phyloP scores from a whole-genome alignment of 2,888 invertebrate genomes.

The Leptopilina syphax region DNA sequence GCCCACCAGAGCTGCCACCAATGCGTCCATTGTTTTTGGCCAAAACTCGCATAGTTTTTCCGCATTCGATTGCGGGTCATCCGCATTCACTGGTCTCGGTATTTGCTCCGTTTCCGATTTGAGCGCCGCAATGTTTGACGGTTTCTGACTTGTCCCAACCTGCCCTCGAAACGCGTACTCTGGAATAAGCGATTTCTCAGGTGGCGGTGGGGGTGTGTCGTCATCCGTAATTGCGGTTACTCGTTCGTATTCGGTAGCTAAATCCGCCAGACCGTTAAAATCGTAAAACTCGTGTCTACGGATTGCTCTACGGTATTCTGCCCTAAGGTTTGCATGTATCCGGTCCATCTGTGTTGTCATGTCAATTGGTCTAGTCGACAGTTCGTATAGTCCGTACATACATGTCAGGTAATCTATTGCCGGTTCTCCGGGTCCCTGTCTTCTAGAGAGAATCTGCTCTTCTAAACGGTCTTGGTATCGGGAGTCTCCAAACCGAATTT shows the following conservation, averaged over 20 bases:
- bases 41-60: no score
- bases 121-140: no score
- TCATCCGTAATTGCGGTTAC: not conserved
- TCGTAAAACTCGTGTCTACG: not conserved
- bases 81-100: no score
- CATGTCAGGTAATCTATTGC: slow-evolving; percentile 35
- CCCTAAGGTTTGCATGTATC: slow-evolving; percentile 41
- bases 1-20: no score
- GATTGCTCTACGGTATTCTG: slow-evolving; percentile 23
- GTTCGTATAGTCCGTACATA: slow-evolving; percentile 18
- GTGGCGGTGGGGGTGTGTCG: not conserved
- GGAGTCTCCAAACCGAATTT: not conserved
- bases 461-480: no score
- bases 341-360: slow-evolving; percentile 41
- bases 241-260: not conserved
- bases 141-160: no score
- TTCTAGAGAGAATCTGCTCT: no score
- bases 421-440: slow-evolving; percentile 9
- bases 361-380: slow-evolving; percentile 13
- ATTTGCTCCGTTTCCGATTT: no score
- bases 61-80: no score
- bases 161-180: not conserved
- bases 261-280: not conserved
- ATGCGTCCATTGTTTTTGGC: no score
- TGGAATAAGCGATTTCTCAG: not conserved